Evolutionary conservation across 2,888 invertebrate genomes (phyloP).

Genomic region (Abrostola tripartita): DNA sequence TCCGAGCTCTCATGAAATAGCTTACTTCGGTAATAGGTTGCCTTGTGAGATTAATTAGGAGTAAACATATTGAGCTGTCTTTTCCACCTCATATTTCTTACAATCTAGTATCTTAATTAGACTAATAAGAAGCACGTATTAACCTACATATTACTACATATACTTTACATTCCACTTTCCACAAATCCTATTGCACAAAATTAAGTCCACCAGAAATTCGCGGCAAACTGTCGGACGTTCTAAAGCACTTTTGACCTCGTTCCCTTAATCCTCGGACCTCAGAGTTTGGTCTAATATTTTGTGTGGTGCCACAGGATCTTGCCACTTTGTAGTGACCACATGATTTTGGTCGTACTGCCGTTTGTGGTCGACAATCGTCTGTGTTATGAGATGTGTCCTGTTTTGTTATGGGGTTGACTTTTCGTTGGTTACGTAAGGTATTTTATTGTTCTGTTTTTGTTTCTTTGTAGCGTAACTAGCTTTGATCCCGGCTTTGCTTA

Average conservation of each 20-base stretch:
- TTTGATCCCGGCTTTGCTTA: too few species aligned
- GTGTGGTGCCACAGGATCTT: slow-evolving; percentile 65
- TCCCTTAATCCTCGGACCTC: slow-evolving; percentile 32
- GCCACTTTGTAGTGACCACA: slow-evolving; percentile 67
- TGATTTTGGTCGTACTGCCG: slow-evolving; percentile 60
- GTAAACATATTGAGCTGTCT: too few species aligned
- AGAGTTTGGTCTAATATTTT: slow-evolving; percentile 50
- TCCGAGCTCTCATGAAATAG: too few species aligned
- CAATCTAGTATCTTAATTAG: too few species aligned
- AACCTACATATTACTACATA: slow-evolving; percentile 32
- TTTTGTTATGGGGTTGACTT: slow-evolving; percentile 19
- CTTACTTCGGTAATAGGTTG: too few species aligned
- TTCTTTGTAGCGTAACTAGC: too few species aligned
- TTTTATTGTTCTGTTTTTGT: slow-evolving; percentile 7
- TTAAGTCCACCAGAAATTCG: slow-evolving; percentile 45
- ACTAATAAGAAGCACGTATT: not conserved
- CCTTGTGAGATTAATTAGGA: too few species aligned
- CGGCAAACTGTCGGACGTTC: slow-evolving; percentile 32
- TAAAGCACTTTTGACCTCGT: slow-evolving; percentile 42
- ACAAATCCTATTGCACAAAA: slow-evolving; percentile 35
- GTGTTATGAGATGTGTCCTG: slow-evolving; percentile 41
- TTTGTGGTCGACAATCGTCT: slow-evolving; percentile 58
- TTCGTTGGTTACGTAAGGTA: slow-evolving; percentile 9
- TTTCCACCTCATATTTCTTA: too few species aligned
- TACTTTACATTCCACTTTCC: slow-evolving; percentile 34